Conservation (phyloP, 2,113 vertebrate genomes). For the Suncus etruscus region DNA sequence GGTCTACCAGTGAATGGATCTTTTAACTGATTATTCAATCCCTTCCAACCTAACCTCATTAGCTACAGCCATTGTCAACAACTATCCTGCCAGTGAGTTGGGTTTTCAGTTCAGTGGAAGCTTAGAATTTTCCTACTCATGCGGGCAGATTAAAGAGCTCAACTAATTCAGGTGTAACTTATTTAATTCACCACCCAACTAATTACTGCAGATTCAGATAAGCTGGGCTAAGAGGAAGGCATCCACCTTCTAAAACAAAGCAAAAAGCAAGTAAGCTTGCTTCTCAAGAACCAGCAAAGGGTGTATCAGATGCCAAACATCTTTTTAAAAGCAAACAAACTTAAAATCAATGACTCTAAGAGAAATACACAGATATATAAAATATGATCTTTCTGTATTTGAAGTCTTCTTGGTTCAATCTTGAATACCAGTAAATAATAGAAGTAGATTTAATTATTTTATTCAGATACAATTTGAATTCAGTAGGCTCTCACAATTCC, state of each 20-base stretch:
- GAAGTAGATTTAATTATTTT: conserved; percentile 63
- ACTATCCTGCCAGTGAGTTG: conserved; percentile 73
- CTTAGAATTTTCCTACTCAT: conserved; percentile 83
- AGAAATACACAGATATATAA: neutral
- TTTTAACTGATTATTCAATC: conserved; percentile 77
- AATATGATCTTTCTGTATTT: conserved; percentile 41
- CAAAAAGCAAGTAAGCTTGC: conserved; percentile 60
- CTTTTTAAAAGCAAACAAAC: conserved; percentile 64
- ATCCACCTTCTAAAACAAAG: conserved; percentile 65
- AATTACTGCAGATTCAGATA: conserved; percentile 80
- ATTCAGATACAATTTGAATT: conserved; percentile 62
- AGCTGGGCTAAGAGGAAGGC: conserved; percentile 58
- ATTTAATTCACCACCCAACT: conserved; percentile 83
- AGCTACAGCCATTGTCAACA: conserved; percentile 71
- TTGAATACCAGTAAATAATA: conserved; percentile 49
- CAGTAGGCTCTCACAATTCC: conserved; percentile 60
- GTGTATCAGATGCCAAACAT: conserved; percentile 60
- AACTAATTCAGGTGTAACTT: conserved; percentile 84
- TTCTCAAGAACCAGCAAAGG: conserved; percentile 53
- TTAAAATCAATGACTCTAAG: conserved; percentile 65
- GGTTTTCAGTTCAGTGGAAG: conserved; percentile 82
- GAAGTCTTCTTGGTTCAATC: conserved; percentile 33
- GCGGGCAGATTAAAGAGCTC: conserved; percentile 77
- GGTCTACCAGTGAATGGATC: conserved; percentile 69
- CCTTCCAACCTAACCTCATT: conserved; percentile 79